A percentile compares a stretch with the other conserved stretches of the same genome.
phyloP scores from a whole-genome alignment of 1,140 invertebrate genomes.

The Eumaeus atala region DNA sequence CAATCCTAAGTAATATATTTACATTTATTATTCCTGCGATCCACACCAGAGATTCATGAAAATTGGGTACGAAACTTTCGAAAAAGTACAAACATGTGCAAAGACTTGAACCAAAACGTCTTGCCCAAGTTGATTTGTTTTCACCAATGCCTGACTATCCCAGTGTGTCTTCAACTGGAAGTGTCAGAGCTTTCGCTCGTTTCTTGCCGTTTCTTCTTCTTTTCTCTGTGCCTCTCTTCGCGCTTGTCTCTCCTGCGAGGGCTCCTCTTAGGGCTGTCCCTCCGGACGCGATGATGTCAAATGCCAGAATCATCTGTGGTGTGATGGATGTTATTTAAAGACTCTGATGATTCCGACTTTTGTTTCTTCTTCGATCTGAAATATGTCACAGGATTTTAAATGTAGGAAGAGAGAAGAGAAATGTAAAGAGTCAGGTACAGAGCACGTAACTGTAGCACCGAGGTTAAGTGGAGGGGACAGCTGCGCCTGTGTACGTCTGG shows the following conservation, averaged over 20 bases:
- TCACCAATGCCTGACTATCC: neutral
- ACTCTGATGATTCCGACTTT: slow-evolving; percentile 58
- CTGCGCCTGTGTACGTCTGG: no score
- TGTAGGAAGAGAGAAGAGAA: no score
- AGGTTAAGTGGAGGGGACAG: no score
- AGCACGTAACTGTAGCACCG: no score
- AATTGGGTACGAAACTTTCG: no score
- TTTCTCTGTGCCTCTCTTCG: slow-evolving; percentile 39
- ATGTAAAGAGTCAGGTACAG: no score
- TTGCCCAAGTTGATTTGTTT: no score
- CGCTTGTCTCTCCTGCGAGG: slow-evolving; percentile 39
- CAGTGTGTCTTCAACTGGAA: slow-evolving; percentile 46
- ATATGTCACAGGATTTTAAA: slow-evolving; percentile 6
- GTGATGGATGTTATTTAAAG: slow-evolving; percentile 57
- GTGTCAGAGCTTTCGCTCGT: slow-evolving; percentile 40
- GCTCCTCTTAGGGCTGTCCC: slow-evolving; percentile 49
- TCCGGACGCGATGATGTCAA: slow-evolving; percentile 63
- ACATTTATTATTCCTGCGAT: no score
- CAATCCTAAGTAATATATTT: no score
- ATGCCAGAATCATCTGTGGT: slow-evolving; percentile 66
- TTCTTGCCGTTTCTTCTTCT: slow-evolving; percentile 47
- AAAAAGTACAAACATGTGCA: no score
- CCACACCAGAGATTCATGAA: no score
- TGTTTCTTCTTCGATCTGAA: slow-evolving; percentile 52
- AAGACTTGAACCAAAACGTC: no score